Evolutionary conservation across 2,797 vertebrate species (phyloP).

Genomic region (Cephalopachus bancanus): DNA sequence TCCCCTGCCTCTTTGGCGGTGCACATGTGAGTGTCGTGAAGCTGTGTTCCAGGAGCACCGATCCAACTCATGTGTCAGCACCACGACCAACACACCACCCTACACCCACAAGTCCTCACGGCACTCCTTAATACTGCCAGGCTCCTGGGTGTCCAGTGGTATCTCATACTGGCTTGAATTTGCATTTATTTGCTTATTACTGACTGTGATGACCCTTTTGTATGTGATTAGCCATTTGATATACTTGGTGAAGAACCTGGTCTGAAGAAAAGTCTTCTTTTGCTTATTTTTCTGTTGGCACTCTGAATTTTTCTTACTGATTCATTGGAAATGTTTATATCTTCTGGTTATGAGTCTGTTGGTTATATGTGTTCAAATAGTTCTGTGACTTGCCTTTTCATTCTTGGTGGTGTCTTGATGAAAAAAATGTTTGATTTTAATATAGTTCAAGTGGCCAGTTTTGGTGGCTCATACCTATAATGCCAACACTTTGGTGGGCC

Average conservation of each 20-base stretch:
- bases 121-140: no score
- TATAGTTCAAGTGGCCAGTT: background rate
- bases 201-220: no score
- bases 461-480: no score
- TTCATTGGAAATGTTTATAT: background rate
- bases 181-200: background rate
- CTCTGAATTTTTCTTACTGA: background rate
- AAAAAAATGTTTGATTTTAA: background rate
- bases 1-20: background rate
- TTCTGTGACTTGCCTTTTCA: background rate
- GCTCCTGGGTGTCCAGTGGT: background rate
- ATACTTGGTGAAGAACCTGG: background rate
- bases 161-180: background rate
- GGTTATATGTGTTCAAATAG: background rate
- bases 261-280: background rate
- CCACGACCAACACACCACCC: background rate
- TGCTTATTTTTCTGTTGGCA: background rate
- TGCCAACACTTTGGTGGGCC: no score
- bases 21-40: fast-evolving
- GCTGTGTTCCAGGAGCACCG: background rate
- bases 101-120: background rate
- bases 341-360: background rate
- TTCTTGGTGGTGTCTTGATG: background rate
- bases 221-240: background rate
- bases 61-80: background rate